Conservation (phyloP, 2,888 invertebrate genomes). For the Hecatera dysodea region DNA sequence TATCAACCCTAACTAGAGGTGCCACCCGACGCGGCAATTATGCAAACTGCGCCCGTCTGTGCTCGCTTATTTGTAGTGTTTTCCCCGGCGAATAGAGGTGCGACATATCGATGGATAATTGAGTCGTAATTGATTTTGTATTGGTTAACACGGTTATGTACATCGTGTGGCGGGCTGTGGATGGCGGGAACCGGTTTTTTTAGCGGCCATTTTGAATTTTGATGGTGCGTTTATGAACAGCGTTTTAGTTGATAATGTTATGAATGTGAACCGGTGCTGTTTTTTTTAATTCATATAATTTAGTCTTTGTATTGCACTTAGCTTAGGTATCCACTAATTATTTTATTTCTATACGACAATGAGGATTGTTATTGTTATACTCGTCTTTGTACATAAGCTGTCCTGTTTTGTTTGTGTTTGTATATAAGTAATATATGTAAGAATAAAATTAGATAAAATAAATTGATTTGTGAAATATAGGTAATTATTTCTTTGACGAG, state of each 20-base stretch:
- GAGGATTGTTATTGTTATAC: no score
- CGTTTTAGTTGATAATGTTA: background rate
- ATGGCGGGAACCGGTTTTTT: background rate
- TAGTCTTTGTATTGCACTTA: no score
- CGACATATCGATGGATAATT: conserved; percentile 63
- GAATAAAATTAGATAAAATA: background rate
- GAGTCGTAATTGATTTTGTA: conserved; percentile 64
- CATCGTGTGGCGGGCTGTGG: conserved; percentile 25
- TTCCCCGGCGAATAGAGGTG: conserved; percentile 71
- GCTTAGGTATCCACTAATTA: no score
- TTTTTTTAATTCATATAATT: background rate
- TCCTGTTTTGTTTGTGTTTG: no score
- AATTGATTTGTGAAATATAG: no score
- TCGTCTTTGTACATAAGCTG: no score
- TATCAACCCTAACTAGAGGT: conserved; percentile 64
- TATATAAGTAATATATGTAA: no score
- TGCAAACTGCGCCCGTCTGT: conserved; percentile 79
- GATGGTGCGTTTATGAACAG: background rate
- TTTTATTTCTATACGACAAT: no score
- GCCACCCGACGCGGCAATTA: conserved; percentile 76
- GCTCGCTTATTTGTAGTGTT: conserved; percentile 80
- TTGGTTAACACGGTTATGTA: conserved; percentile 41
- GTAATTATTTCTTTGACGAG: no score
- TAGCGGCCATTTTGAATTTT: background rate
- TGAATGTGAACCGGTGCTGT: background rate